phyloP scores from a whole-genome alignment of 2,113 vertebrate genomes.

The Oxygymnocypris stewartii region DNA sequence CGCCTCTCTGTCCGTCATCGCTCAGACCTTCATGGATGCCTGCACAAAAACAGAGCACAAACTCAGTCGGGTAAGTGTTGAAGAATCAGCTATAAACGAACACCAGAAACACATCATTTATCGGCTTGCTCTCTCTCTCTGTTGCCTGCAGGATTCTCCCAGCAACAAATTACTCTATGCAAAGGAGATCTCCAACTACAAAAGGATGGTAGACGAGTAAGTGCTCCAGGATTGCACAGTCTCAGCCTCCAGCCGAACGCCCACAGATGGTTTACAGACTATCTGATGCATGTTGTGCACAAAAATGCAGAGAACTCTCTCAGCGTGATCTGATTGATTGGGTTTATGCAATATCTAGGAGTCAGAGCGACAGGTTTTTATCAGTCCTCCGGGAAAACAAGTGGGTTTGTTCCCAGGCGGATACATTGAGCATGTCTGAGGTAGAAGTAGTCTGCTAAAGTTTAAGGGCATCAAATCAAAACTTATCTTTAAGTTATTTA shows the following conservation, averaged over 20 bases:
- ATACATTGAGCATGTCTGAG: background rate
- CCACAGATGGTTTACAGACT: slow-evolving; percentile 12
- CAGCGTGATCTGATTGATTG: background rate
- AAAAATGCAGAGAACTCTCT: slow-evolving; percentile 3
- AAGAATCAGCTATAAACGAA: background rate
- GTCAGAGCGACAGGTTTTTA: background rate
- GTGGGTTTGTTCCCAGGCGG: background rate
- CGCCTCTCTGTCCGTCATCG: slow-evolving; percentile 95
- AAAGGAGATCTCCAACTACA: slow-evolving; percentile 97
- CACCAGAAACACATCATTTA: background rate
- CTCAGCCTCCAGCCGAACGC: slow-evolving; percentile 6
- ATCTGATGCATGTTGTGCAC: background rate
- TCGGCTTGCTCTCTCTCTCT: slow-evolving; percentile 15
- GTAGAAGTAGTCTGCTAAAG: background rate
- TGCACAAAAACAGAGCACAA: slow-evolving; percentile 99
- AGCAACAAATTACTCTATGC: slow-evolving; percentile 99
- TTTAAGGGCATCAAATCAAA: background rate
- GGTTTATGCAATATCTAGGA: slow-evolving; percentile 11
- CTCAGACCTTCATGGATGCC: slow-evolving; percentile 99
- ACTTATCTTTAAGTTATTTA: background rate
- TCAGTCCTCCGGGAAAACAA: background rate
- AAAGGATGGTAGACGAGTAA: slow-evolving; percentile 99
- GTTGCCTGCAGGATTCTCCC: slow-evolving; percentile 86
- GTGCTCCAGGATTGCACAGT: slow-evolving; percentile 53
- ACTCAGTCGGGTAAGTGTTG: slow-evolving; percentile 88